A percentile compares a stretch with the other conserved stretches of the same genome.
Conservation (phyloP, 2,113 vertebrate species). For the Telmatochromis brichardi region DNA sequence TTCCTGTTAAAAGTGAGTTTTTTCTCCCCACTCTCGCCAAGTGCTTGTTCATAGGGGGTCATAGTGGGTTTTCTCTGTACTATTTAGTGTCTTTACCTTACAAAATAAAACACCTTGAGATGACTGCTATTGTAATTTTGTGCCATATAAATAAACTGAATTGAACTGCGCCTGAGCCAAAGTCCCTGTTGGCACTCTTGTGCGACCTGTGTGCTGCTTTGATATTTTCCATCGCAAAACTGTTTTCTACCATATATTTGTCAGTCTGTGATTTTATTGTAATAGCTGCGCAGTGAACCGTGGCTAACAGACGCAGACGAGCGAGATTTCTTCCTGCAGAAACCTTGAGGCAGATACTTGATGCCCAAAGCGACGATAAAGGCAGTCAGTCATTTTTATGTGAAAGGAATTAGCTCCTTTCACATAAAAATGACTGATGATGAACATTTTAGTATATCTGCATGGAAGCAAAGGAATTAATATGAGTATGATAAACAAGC, state of each 20-base stretch:
- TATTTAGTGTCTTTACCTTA: not conserved
- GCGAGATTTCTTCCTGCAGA: accelerated
- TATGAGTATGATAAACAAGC: not conserved
- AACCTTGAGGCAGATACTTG: not conserved
- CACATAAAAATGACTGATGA: not conserved
- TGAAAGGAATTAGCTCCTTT: not conserved
- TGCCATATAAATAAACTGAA: not conserved
- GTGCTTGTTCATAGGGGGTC: not conserved
- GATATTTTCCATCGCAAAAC: not conserved
- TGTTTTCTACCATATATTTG: not conserved
- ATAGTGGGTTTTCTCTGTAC: not conserved
- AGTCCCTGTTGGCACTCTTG: not conserved
- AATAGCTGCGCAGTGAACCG: not conserved
- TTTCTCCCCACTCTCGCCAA: accelerated
- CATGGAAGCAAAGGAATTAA: not conserved
- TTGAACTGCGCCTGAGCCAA: accelerated
- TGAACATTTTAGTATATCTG: not conserved
- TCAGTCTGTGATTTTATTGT: not conserved
- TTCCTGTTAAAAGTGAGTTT: not conserved
- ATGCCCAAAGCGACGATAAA: not conserved
- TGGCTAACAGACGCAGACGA: not conserved
- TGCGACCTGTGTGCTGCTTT: not conserved
- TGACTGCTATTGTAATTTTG: not conserved
- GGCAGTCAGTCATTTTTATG: not conserved
- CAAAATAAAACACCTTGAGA: not conserved